Base-by-base conservation (phyloP, 2,888 invertebrate species). In the Macaria liturata region DNA sequence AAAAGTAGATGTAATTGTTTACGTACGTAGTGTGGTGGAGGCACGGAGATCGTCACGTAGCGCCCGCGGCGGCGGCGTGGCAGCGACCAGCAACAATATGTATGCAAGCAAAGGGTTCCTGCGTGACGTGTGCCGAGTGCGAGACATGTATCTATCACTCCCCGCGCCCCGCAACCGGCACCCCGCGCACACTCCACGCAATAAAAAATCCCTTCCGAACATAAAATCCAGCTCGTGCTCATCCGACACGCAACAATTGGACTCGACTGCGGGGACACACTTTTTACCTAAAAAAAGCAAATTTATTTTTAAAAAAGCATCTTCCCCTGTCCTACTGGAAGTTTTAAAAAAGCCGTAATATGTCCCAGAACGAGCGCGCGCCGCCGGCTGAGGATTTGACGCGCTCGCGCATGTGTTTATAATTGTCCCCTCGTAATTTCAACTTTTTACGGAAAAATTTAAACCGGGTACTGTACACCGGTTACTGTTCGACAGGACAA, bases 381-480 rank as follows among this genome's bases (percentile, higher is more conserved):
- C 89, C 88, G 91, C 89, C 91, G 90, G 90, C 91, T 91, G 91
- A 90, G 86, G 86, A 91, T 91, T 91, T 91, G 91, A 88, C 88
- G 89, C 91, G 91, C 91, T 88, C 83, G 88, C 90, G 91, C 91
- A 91, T 90, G 87, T 91, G 91, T 86, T 87, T 90, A 86, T 88
- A 84, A 87, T 86, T 81, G 82, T 88, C 91, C 91, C 91, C 91
- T 88, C 84, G 83, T 81, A 83, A 86, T 87, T 88, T 87, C 69
- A 80, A 80, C 76, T 83, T 87, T 89, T 89, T 88, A 82, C 75
- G 74, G 70, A 81, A 88, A 59, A 86, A 77, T 81, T 83, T 81
- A 75, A 84, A 84, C 75, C 79, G 78, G n/a, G n/a, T 83, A 76
- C 77, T 84, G 80, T 87, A 83, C 86, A 84, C 84, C 82, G 83